phyloP scores from a whole-genome alignment of 2,797 vertebrate genomes.

The Oryzias dopingdopingensis region DNA sequence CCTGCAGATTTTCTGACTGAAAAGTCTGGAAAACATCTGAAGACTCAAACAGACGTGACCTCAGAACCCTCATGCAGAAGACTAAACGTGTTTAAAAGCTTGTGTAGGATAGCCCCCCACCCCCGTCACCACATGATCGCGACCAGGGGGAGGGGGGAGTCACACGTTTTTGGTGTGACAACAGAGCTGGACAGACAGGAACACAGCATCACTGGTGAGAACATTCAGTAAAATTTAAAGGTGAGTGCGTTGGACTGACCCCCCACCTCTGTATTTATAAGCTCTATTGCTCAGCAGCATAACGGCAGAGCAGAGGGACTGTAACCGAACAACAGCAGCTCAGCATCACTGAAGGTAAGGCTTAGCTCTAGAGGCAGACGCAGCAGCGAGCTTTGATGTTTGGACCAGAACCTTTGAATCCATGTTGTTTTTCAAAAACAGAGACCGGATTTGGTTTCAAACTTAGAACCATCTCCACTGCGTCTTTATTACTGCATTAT shows the following conservation, averaged over 20 bases:
- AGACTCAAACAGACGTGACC: too few relatives aligned
- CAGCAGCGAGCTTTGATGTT: too few relatives aligned
- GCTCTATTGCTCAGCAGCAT: slow-evolving; percentile 15
- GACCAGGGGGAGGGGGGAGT: slow-evolving; percentile 13
- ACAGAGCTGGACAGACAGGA: slow-evolving; percentile 43
- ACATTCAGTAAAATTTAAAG: slow-evolving; percentile 12
- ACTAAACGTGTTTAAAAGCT: background rate
- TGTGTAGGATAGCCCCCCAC: slow-evolving; percentile 15
- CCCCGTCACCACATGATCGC: slow-evolving; percentile 31
- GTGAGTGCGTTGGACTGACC: slow-evolving; percentile 18
- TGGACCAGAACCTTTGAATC: too few relatives aligned
- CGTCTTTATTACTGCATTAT: too few relatives aligned
- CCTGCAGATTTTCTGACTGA: too few relatives aligned
- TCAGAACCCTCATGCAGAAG: too few relatives aligned
- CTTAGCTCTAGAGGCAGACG: too few relatives aligned
- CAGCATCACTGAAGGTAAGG: too few relatives aligned
- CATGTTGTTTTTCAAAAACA: too few relatives aligned
- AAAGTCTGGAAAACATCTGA: too few relatives aligned
- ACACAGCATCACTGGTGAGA: slow-evolving; percentile 13
- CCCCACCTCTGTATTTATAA: background rate
- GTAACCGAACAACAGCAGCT: slow-evolving; percentile 1
- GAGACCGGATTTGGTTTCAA: too few relatives aligned
- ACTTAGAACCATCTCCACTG: too few relatives aligned
- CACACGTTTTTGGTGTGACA: slow-evolving; percentile 25
- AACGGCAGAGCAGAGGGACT: slow-evolving; percentile 12